Conservation (phyloP, 1,140 invertebrate species). For the Trachelipus rathkii region DNA sequence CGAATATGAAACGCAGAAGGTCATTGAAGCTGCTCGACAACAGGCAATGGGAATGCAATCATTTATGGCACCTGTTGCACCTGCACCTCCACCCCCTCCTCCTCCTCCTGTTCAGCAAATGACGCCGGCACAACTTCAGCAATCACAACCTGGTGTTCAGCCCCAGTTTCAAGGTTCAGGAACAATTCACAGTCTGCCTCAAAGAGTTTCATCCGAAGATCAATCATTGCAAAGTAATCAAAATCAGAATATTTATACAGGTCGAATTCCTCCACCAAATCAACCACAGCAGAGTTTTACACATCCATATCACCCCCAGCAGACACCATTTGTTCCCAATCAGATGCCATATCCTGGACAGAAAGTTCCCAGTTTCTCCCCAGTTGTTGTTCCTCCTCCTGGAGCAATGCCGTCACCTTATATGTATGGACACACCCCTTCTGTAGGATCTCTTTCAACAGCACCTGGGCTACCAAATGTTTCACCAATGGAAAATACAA, state of each 20-base stretch:
- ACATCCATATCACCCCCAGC: not conserved
- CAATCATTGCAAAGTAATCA: not conserved
- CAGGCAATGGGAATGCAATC: conserved; percentile 55
- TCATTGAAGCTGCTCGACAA: conserved; percentile 74
- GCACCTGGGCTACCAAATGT: not conserved
- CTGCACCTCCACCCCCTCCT: not conserved
- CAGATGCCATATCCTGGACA: not conserved
- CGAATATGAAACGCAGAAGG: conserved; percentile 94
- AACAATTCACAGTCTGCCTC: not conserved
- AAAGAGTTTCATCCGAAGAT: not conserved
- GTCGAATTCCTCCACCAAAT: not conserved
- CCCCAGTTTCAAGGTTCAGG: not conserved
- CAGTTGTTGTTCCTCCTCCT: not conserved
- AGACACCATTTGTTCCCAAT: not conserved
- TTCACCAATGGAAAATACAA: not conserved
- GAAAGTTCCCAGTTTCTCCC: not conserved
- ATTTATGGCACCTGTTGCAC: not conserved
- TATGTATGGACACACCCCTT: not conserved
- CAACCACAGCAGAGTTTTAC: not conserved
- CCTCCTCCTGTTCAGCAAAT: conserved; percentile 8
- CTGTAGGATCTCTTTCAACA: not conserved
- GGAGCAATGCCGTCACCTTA: not conserved
- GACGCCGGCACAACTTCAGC: not conserved
- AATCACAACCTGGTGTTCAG: conserved; percentile 14
- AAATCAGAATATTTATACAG: not conserved